Base-by-base conservation (phyloP, 2,888 invertebrate genomes). In the Euplagia quadripunctaria region DNA sequence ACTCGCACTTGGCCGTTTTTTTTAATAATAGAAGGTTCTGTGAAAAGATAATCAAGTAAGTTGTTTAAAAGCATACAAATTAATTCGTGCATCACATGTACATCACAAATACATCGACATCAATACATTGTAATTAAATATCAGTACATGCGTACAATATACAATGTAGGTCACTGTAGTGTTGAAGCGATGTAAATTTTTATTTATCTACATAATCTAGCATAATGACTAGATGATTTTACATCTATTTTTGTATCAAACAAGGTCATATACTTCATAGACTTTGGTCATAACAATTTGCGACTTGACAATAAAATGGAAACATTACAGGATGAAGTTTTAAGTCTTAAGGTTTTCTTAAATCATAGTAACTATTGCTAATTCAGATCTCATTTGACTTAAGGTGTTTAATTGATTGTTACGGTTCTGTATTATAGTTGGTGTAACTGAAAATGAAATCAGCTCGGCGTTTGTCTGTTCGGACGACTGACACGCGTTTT, bases 231-330 rank as follows among this genome's bases (percentile, higher is more conserved):
- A 68, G 49, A 64, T 70, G 46, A 74, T 79, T 73, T 70, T 67
- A 61, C 49, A 71, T 64, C 77, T 71, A 77, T 80, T 84, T 81
- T 84, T 82, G 76, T 82, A 82, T 81, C 61, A 31, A 20, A 66
- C 66, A 51, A 66, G 51, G 17, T 51, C 41, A 31, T 51, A 17
- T 61, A 67, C 70, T 78, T 71, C 80, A 72, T 77, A 86, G 86
- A 89, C 87, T 86, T 87, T 85, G 85, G 74, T 75, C 80, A 51
- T 43, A 68, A 52, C 74, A 80, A 86, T 86, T 75, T 83, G 78
- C 77, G 80, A 71, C 41, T 31, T 41, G 31, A 66, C 51, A 17
- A 16, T 9, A 66, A 41, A 66, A 16, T 51, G 49, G 51, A 31
- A 66, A 31, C 41, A 41, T 17, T 17, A 51, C 9, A 49, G 41